These are phyloP conservation scores for Odontomachus brunneus DNA, from an alignment of 1,140 invertebrate species.

Conservation along the genomic window DNA sequence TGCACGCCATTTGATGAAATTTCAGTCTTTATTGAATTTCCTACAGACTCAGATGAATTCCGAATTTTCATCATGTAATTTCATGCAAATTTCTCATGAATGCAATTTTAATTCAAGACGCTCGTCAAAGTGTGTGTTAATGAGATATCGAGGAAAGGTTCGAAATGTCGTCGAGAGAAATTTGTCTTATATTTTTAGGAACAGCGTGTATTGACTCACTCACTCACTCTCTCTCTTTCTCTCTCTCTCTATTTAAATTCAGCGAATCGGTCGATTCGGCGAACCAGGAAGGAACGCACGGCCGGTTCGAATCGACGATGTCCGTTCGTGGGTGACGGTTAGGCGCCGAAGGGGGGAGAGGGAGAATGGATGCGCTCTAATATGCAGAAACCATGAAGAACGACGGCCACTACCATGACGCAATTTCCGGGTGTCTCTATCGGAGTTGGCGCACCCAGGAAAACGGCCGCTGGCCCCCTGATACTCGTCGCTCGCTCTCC, in stretches of 20 bases:
- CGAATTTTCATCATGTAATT: conserved; percentile 12
- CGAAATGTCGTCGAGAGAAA: neutral
- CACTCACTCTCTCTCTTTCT: no score
- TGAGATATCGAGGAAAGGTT: neutral
- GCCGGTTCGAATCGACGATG: conserved; percentile 28
- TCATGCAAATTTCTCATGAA: neutral
- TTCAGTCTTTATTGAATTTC: no score
- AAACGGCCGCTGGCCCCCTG: conserved; percentile 54
- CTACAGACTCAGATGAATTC: neutral
- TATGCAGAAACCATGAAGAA: conserved; percentile 70
- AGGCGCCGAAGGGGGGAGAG: neutral
- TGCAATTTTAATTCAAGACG: conserved; percentile 5
- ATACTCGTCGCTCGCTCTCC: conserved; percentile 14
- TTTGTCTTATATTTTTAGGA: neutral
- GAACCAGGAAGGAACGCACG: conserved; percentile 34
- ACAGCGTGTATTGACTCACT: neutral
- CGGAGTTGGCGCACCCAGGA: conserved; percentile 73
- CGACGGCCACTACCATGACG: conserved; percentile 72
- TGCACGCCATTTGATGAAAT: no score
- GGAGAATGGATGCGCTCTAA: conserved; percentile 45
- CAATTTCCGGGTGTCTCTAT: conserved; percentile 77
- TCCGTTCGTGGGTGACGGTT: conserved; percentile 40
- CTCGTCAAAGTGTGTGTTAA: neutral
- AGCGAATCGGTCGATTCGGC: neutral
- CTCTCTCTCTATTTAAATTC: conserved; percentile 13